Evolutionary conservation across 37 sponge, comb jelly and placozoan species (phyloP).

Genomic region (Axinella damicornis): DNA sequence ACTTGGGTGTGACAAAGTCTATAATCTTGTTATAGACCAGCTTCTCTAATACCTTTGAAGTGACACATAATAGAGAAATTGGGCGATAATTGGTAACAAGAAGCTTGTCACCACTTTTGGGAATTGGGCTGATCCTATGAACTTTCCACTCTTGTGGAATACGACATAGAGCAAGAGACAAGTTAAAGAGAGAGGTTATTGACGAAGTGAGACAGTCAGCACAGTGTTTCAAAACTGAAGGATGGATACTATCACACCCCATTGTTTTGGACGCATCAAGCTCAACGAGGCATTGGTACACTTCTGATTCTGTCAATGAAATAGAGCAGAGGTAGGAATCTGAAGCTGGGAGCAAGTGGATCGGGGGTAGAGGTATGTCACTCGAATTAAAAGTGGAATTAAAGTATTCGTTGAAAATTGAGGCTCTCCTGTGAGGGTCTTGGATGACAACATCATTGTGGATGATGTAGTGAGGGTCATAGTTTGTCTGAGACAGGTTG

Average conservation of each 20-base stretch:
- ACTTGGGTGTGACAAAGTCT: not conserved
- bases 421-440: no score
- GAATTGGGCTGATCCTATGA: conserved; percentile 26
- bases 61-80: conserved; percentile 37
- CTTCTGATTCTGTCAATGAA: not conserved
- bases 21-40: conserved; percentile 33
- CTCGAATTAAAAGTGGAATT: no score
- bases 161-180: not conserved
- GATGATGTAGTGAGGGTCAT: no score
- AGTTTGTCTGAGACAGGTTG: no score
- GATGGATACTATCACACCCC: conserved; percentile 19
- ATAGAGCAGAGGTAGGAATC: no score
- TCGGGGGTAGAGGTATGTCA: no score
- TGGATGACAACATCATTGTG: no score
- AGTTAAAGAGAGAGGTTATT: not conserved
- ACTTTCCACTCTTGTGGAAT: conserved; percentile 42
- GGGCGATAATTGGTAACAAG: conserved; percentile 39
- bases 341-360: no score
- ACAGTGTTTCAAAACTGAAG: conserved; percentile 20
- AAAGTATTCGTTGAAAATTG: no score
- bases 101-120: conserved; percentile 18
- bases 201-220: not conserved
- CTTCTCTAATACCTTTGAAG: conserved; percentile 35
- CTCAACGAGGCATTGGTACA: not conserved
- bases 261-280: conserved; percentile 18